phyloP scores from a whole-genome alignment of 1,140 invertebrate genomes.

The Epicauta chinensis region DNA sequence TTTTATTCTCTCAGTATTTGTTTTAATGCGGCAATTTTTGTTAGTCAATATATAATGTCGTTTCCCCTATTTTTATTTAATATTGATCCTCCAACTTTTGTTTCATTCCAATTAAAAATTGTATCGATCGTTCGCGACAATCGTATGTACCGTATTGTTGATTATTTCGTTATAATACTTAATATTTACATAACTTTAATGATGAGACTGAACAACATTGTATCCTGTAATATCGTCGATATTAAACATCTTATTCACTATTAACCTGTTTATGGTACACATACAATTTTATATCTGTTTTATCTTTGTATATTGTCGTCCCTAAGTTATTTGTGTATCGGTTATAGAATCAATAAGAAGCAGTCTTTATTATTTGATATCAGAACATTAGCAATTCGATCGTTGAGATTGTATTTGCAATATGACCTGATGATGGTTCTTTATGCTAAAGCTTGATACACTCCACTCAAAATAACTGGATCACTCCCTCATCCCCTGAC shows the following conservation, averaged over 20 bases:
- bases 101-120: too few relatives aligned
- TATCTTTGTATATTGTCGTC: slow-evolving; percentile 12
- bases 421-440: slow-evolving; percentile 6
- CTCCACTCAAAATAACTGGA: background rate
- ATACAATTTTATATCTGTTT: slow-evolving; percentile 22
- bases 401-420: slow-evolving; percentile 7
- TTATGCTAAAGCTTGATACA: background rate
- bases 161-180: too few relatives aligned
- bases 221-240: slow-evolving; percentile 18
- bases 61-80: too few relatives aligned
- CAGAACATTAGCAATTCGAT: slow-evolving; percentile 10
- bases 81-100: too few relatives aligned
- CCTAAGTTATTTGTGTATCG: slow-evolving; percentile 18
- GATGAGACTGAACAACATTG: slow-evolving; percentile 16
- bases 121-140: too few relatives aligned
- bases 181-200: too few relatives aligned
- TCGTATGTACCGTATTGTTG: too few relatives aligned
- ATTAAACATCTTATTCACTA: slow-evolving; percentile 22
- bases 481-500: too few relatives aligned
- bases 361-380: slow-evolving; percentile 6
- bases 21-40: too few relatives aligned
- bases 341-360: slow-evolving; percentile 18
- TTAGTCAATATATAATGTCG: too few relatives aligned
- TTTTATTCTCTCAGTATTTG: too few relatives aligned
- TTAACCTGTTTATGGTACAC: slow-evolving; percentile 22